These are phyloP conservation scores for Tryphoninae sp. DNA, from an alignment of 2,888 invertebrate genomes.

Conservation along the genomic window DNA sequence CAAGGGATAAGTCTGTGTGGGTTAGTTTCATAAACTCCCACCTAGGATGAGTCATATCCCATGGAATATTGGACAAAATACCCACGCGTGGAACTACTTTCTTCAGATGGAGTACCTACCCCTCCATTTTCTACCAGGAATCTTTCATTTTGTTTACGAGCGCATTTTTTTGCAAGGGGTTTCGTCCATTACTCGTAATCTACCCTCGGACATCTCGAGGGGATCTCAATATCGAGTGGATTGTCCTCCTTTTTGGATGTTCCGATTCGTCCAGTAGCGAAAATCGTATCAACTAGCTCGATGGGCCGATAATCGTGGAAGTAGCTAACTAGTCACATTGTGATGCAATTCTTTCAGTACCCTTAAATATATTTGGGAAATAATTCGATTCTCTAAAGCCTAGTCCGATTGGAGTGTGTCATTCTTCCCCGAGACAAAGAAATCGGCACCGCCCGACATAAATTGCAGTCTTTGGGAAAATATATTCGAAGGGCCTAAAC, in stretches of 20 bases:
- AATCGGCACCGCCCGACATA: neutral
- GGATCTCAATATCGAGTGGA: neutral
- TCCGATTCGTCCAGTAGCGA: neutral
- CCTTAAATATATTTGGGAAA: too few species aligned
- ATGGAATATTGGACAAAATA: neutral
- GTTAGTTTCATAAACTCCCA: neutral
- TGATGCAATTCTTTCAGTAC: too few species aligned
- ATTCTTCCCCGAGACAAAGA: too few species aligned
- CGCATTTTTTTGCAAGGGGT: neutral
- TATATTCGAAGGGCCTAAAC: neutral
- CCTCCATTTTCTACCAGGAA: too few species aligned
- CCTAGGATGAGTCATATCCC: neutral
- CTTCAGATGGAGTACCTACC: neutral
- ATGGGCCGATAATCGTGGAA: too few species aligned
- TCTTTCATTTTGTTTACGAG: neutral
- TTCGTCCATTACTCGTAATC: too few species aligned
- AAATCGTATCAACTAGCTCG: too few species aligned
- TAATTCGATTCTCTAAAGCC: too few species aligned
- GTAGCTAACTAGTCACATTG: too few species aligned
- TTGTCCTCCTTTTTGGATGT: neutral
- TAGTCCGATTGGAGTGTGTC: too few species aligned
- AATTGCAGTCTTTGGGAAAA: neutral
- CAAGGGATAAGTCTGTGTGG: neutral
- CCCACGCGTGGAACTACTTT: neutral
- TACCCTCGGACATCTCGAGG: neutral